Evolutionary conservation across 2,113 vertebrate genomes (phyloP), one percentile per base, ranked within the genome.

Genomic region (Laterallus jamaicensis): DNA sequence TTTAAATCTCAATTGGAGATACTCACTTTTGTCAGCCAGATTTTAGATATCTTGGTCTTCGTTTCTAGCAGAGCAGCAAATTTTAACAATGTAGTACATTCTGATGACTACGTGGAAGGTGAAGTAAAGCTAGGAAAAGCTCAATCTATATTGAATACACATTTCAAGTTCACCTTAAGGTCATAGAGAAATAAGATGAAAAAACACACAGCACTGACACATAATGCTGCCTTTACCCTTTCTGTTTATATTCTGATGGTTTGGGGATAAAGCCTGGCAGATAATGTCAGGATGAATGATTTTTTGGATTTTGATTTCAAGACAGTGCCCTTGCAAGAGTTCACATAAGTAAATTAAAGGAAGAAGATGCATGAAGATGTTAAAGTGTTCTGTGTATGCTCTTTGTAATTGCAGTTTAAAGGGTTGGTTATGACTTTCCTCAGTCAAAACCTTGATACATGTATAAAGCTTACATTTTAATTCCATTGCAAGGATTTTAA

Each of bases 301-400:
- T 96, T 47, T 83, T 86, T 89, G 37, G 44, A 74, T 90, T 95
- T 88, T 94, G 81, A 96, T 96, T 96, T 96, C 80, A 77, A 83
- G 75, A 77, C 95, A 95, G 31, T 86, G 52, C 44, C 79, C 84
- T 92, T 78, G 74, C 89, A 35, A 40, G 26, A 73, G 16, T 69
- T 50, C 5, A 4, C 54, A 88, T 15, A 94, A 86, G 44, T 32
- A 71, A 62, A 86, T 62, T 62, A 82, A 79, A 60, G 31, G 56
- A 63, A 40, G 35, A 81, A 95, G 71, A 70, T 28, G 37, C 32
- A 63, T 94, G 67, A 86, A 67, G 58, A 80, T 32, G 42, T 80
- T 92, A 86, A 93, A 95, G 17, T 10, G 66, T 81, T 76, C 22
- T 22, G 6, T 70, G 19, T 32, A 37, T 55, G 49, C 5, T 83